Conservation (phyloP, 2,113 vertebrate species). For the Phalacrocorax carbo region DNA sequence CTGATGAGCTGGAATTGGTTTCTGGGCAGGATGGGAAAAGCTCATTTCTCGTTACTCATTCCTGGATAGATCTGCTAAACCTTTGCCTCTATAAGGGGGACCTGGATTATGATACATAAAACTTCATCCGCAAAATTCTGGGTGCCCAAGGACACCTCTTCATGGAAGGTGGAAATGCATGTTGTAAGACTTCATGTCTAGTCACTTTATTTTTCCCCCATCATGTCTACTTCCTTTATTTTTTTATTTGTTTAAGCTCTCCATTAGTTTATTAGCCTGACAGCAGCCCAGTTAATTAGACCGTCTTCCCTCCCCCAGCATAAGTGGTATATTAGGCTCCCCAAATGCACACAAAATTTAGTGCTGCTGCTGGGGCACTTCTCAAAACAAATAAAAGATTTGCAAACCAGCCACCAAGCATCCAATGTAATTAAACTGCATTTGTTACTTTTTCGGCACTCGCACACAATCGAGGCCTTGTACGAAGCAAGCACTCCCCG, state of each 20-base stretch:
- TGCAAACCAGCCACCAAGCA: slow-evolving; percentile 78
- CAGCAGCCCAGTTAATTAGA: slow-evolving; percentile 75
- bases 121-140: background rate
- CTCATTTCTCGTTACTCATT: slow-evolving; percentile 56
- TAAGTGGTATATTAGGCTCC: slow-evolving; percentile 59
- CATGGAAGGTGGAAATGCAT: slow-evolving; percentile 19
- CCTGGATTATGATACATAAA: background rate
- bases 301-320: slow-evolving; percentile 65
- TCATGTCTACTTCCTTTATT: slow-evolving; percentile 66
- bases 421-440: slow-evolving; percentile 81
- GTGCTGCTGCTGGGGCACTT: slow-evolving; percentile 67
- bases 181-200: slow-evolving; percentile 50
- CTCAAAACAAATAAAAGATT: slow-evolving; percentile 84
- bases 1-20: slow-evolving; percentile 69
- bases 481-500: slow-evolving; percentile 65
- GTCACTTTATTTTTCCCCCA: slow-evolving; percentile 53
- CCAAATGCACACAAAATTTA: slow-evolving; percentile 76
- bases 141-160: slow-evolving; percentile 36
- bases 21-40: slow-evolving; percentile 65
- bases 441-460: slow-evolving; percentile 78
- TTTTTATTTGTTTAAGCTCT: slow-evolving; percentile 71
- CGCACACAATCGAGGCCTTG: slow-evolving; percentile 79
- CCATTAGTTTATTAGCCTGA: slow-evolving; percentile 76
- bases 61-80: slow-evolving; percentile 56
- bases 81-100: slow-evolving; percentile 41